Base-by-base conservation (phyloP, 2,113 vertebrate genomes). In the Centrocercus urophasianus region DNA sequence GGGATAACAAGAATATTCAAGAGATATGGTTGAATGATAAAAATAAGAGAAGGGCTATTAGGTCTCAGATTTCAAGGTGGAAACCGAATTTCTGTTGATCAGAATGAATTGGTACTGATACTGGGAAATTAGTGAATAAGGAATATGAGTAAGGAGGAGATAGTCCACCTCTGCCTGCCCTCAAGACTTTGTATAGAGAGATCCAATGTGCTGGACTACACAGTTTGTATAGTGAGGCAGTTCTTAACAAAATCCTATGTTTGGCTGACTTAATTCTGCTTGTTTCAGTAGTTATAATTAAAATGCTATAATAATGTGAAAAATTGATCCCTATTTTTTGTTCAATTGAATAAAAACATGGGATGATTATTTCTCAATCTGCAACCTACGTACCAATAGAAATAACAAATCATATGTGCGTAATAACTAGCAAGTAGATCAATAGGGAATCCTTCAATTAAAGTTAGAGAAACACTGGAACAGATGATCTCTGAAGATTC, bases 1-100 rank as follows among this genome's bases (percentile, higher is more conserved):
- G 88, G 82, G 67, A 91, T 94, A 95, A 74, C 64, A 87, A 89
- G 89, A 84, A 73, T 73, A 93, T 94, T 94, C 63, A 77, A 28
- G 75, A 82, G n/a, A 80, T 93, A 61, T 75, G 84, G 94, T 64
- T 94, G 87, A 36, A 87, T 57, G n/a, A 60, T 89, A 93, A 88
- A 93, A 95, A 85, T 83, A 92, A 70, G 40, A 63, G 38, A 92
- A 85, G 32, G 36, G 18, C 48, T 73, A 69, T 84, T 82, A 61
- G 69, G 30, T 75, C 66, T 88, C 54, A 77, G 64, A 38, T 85
- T 92, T 87, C 67, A 71, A 42, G 6, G 3, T 85, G 71, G 34
- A 80, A 91, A 87, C 16, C 64, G 85, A 21, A 28, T 87, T 76
- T 94, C 48, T 88, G 13, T 70, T 34, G 69, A 87, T 32, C 54